Base-by-base conservation (phyloP, 2,888 invertebrate genomes). In the Prosapia bicincta region DNA sequence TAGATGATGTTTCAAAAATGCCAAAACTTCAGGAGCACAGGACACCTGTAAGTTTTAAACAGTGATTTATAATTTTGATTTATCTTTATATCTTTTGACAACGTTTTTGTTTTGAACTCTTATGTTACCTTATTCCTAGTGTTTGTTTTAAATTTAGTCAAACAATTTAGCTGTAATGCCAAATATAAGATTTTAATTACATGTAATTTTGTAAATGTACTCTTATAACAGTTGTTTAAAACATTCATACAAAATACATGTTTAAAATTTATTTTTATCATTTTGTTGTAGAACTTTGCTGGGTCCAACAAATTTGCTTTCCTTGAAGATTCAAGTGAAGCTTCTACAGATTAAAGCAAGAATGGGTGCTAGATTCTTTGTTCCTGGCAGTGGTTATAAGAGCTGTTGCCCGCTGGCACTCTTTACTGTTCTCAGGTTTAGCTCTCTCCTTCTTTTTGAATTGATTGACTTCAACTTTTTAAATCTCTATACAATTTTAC, bases 21-120 rank as follows among this genome's bases (percentile, higher is more conserved):
- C 92, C 93, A 83, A 93, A 92, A 85, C 86, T 91, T 82, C 90
- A 90, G 83, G 91, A 92, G 84, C 90, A 90, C 80, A 90, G 91
- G 83, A 89, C 91, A 85, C 92, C 93, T 83, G 92, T 92, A 85
- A 86, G 89, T 86, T 79, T 32, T 3, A n/a, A n/a, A n/a, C n/a
- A n/a, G n/a, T n/a, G n/a, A n/a, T n/a, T n/a, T n/a, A n/a, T n/a
- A n/a, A n/a, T n/a, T n/a, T n/a, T n/a, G n/a, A n/a, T n/a, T n/a
- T n/a, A n/a, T n/a, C n/a, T n/a, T n/a, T n/a, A n/a, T n/a, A n/a
- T n/a, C n/a, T n/a, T n/a, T n/a, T n/a, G n/a, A n/a, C n/a, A n/a
- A n/a, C n/a, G n/a, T n/a, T n/a, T n/a, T n/a, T n/a, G n/a, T n/a
- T n/a, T n/a, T n/a, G n/a, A n/a, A n/a, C n/a, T n/a, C n/a, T n/a